phyloP scores from a whole-genome alignment of 2,113 vertebrate species.

The Burhinus oedicnemus region DNA sequence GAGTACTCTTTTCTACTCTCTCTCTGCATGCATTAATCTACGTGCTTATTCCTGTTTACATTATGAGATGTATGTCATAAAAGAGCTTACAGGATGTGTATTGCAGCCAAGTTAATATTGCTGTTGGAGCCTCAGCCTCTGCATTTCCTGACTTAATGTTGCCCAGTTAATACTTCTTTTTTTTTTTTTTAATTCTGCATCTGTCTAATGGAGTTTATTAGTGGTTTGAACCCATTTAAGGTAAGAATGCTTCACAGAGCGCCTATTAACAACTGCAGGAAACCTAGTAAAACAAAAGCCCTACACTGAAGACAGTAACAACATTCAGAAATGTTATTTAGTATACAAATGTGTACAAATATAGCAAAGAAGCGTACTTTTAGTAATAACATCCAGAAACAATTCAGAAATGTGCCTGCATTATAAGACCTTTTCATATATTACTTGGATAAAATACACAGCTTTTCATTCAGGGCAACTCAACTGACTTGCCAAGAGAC shows the following conservation, averaged over 20 bases:
- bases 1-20: neutral
- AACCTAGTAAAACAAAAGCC: neutral
- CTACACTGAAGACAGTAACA: neutral
- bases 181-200: neutral
- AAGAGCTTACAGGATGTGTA: constrained; percentile 44
- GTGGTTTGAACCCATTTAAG: neutral
- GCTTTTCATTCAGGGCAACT: neutral
- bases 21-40: neutral
- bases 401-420: neutral
- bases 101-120: constrained; percentile 57
- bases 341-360: neutral
- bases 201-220: neutral
- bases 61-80: constrained; percentile 11
- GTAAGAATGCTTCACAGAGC: neutral
- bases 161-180: neutral
- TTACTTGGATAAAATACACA: neutral
- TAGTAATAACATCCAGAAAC: neutral
- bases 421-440: neutral
- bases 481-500: neutral
- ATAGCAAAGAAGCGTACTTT: neutral
- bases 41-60: constrained; percentile 40
- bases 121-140: constrained; percentile 42
- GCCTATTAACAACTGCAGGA: neutral
- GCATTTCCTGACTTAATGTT: constrained; percentile 26
- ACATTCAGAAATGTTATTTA: neutral